These are phyloP conservation scores for Kryptopterus vitreolus DNA, from an alignment of 2,797 vertebrate species.

Conservation along the genomic window DNA sequence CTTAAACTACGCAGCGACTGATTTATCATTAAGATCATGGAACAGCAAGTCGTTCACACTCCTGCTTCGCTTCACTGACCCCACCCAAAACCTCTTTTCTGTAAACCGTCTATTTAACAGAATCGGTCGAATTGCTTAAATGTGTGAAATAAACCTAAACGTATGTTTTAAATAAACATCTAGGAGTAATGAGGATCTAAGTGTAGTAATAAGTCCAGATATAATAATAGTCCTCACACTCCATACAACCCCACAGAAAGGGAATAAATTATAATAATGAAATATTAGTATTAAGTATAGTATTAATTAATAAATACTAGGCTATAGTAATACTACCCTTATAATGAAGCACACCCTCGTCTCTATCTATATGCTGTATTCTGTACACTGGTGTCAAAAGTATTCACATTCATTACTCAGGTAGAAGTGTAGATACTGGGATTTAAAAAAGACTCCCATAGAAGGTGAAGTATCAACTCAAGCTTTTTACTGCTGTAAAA, in stretches of 20 bases:
- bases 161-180: background rate
- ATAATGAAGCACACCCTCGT: background rate
- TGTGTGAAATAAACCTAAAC: background rate
- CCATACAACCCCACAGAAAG: background rate
- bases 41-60: constrained; percentile 36
- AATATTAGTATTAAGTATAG: no score
- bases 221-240: background rate
- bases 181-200: background rate
- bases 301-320: no score
- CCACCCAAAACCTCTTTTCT: constrained; percentile 23
- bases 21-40: constrained; percentile 39
- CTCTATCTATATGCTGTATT: background rate
- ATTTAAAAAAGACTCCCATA: no score
- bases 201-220: background rate
- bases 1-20: background rate
- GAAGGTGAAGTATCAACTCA: no score
- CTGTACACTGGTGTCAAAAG: background rate
- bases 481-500: no score
- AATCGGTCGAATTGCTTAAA: constrained; percentile 3
- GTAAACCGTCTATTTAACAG: constrained; percentile 25
- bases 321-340: no score
- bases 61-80: background rate
- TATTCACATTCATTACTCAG: no score
- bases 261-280: background rate
- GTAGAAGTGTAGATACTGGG: no score